phyloP scores from a whole-genome alignment of 2,113 vertebrate species.

The Festucalex cinctus region DNA sequence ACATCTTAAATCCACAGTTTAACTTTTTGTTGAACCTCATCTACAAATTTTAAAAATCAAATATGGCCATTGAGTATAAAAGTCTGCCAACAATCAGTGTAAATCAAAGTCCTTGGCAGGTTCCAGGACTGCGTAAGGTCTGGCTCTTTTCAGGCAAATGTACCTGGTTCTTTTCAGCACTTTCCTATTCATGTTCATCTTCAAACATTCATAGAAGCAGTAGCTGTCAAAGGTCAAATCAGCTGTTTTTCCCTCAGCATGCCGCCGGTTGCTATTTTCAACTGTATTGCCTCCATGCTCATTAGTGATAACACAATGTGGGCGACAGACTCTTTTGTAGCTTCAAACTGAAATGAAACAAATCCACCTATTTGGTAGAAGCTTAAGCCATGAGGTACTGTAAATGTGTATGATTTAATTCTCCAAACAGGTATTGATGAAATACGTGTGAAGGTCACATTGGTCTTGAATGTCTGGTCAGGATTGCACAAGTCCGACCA shows the following conservation, averaged over 20 bases:
- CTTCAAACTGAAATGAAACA: neutral
- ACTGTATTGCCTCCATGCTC: neutral
- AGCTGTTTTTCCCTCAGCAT: neutral
- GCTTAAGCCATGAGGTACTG: constrained; percentile 61
- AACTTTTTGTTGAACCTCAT: too few species aligned
- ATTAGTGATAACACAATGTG: neutral
- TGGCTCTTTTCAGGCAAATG: neutral
- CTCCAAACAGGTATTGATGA: constrained; percentile 56
- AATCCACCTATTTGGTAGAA: constrained; percentile 36
- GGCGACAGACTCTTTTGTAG: neutral
- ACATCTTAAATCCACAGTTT: too few species aligned
- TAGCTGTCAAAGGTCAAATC: neutral
- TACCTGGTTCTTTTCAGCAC: too few species aligned
- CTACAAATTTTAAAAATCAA: too few species aligned
- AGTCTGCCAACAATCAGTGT: too few species aligned
- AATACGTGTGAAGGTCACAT: constrained; percentile 62
- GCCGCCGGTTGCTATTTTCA: neutral
- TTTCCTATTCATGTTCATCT: neutral
- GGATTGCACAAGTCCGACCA: constrained; percentile 48
- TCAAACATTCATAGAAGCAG: neutral
- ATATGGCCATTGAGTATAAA: too few species aligned
- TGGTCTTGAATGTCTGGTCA: constrained; percentile 47
- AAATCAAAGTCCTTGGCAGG: neutral
- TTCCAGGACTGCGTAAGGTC: neutral
- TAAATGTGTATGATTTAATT: constrained; percentile 68